Conservation (phyloP, 2,888 invertebrate species). For the Chrysolina haemoptera region DNA sequence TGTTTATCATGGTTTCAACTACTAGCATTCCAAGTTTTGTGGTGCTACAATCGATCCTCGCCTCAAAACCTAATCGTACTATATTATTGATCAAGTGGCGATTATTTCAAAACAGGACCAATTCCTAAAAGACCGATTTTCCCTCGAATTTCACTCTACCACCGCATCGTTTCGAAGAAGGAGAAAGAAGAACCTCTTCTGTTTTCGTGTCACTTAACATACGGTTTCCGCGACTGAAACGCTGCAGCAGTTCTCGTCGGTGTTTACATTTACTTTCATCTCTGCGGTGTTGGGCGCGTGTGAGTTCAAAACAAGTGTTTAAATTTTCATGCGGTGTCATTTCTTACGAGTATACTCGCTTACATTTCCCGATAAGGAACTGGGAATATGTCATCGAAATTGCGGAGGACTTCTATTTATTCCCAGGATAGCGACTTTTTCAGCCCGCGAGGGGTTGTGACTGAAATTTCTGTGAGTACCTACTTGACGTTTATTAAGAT, state of each 20-base stretch:
- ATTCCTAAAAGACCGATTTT: background rate
- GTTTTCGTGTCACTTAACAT: conserved; percentile 19
- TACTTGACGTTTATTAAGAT: background rate
- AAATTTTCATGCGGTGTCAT: conserved; percentile 8
- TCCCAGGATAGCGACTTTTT: conserved; percentile 55
- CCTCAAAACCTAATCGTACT: too few relatives aligned
- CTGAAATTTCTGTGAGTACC: conserved; percentile 31
- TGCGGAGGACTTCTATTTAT: conserved; percentile 68
- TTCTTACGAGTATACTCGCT: background rate
- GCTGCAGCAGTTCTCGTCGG: background rate
- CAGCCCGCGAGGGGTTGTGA: conserved; percentile 31
- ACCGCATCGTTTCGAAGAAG: background rate
- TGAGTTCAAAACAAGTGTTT: conserved; percentile 12
- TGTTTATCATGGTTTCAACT: too few relatives aligned
- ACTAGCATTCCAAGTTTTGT: too few relatives aligned
- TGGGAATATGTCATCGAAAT: conserved; percentile 68
- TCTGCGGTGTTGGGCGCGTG: background rate
- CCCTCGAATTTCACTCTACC: background rate
- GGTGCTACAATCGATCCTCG: too few relatives aligned
- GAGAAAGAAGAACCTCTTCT: conserved; percentile 22
- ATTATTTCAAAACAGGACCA: background rate
- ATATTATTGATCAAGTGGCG: too few relatives aligned
- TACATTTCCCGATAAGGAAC: conserved; percentile 5
- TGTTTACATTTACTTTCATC: conserved; percentile 12
- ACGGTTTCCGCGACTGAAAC: conserved; percentile 11